These are phyloP conservation scores for Nibea albiflora DNA, from an alignment of 2,113 vertebrate species.

Conservation along the genomic window DNA sequence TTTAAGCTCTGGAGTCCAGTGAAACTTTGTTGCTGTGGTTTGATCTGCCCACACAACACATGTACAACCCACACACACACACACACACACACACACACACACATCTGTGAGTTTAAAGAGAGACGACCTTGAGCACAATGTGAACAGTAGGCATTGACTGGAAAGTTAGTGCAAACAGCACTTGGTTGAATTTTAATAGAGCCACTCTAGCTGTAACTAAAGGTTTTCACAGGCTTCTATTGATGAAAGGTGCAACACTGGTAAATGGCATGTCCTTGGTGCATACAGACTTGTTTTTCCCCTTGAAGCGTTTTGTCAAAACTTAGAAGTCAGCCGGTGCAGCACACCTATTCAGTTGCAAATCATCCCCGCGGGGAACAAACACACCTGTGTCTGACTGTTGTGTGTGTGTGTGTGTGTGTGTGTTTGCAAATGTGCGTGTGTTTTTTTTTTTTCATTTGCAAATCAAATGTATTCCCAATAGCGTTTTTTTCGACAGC, in stretches of 20 bases:
- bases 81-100: conserved; percentile 30
- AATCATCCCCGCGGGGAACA: conserved; percentile 56
- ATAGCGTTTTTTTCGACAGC: conserved; percentile 45
- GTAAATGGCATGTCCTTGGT: conserved; percentile 57
- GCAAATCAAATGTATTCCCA: conserved; percentile 82
- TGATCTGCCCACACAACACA: conserved; percentile 3
- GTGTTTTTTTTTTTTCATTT: conserved; percentile 68
- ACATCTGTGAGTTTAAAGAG: conserved; percentile 25
- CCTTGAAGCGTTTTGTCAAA: conserved; percentile 60
- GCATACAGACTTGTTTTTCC: conserved; percentile 37
- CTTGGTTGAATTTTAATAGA: conserved; percentile 70
- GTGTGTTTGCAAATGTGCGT: conserved; percentile 43
- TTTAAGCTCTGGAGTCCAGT: conserved; percentile 22
- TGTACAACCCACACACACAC: conserved; percentile 15
- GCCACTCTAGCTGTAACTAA: conserved; percentile 13
- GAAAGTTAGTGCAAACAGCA: conserved; percentile 61
- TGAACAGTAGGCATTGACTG: conserved; percentile 30
- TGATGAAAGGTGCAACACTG: conserved; percentile 32
- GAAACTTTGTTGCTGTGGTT: conserved; percentile 32
- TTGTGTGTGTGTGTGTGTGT: conserved; percentile 17
- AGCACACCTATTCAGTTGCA: conserved; percentile 59
- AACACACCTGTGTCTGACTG: conserved; percentile 62
- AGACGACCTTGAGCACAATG: conserved; percentile 59
- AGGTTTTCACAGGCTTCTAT: conserved; percentile 15
- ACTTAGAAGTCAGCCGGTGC: conserved; percentile 43